These are phyloP conservation scores for Addax nasomaculatus DNA, from an alignment of 2,113 vertebrate species.

Conservation along the genomic window DNA sequence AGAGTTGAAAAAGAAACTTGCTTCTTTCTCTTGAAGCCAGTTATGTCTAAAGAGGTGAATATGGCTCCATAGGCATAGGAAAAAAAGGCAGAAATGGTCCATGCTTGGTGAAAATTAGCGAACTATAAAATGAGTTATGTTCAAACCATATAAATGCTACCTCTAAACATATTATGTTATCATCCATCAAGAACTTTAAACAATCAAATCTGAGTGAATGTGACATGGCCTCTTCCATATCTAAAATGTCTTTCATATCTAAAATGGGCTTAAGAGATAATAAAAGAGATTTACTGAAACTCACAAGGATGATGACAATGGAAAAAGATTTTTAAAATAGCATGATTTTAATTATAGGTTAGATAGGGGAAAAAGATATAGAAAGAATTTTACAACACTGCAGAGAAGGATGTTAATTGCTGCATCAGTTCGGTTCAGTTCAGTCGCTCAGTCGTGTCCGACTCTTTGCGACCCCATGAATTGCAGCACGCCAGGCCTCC, in stretches of 20 bases:
- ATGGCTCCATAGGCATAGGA: not conserved
- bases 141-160: not conserved
- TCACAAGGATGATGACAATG: not conserved
- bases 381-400: not conserved
- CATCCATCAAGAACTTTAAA: slow-evolving; percentile 3
- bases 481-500: no score
- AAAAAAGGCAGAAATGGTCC: slow-evolving; percentile 23
- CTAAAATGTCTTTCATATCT: not conserved
- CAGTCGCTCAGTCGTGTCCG: no score
- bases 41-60: slow-evolving; percentile 16
- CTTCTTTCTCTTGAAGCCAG: slow-evolving; percentile 28
- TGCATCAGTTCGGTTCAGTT: not conserved
- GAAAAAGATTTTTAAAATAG: not conserved
- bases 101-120: slow-evolving; percentile 25
- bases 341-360: slow-evolving; percentile 22
- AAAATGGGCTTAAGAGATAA: not conserved
- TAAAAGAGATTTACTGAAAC: not conserved
- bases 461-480: no score
- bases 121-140: slow-evolving; percentile 41
- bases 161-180: slow-evolving; percentile 37
- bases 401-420: not conserved
- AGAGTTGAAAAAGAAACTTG: not conserved
- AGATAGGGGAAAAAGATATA: not conserved
- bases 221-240: not conserved
- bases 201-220: slow-evolving; percentile 29